Evolutionary conservation across 2,888 invertebrate species (phyloP), one percentile per base, ranked within the genome.

Genomic region (Lasioglossum vierecki): DNA sequence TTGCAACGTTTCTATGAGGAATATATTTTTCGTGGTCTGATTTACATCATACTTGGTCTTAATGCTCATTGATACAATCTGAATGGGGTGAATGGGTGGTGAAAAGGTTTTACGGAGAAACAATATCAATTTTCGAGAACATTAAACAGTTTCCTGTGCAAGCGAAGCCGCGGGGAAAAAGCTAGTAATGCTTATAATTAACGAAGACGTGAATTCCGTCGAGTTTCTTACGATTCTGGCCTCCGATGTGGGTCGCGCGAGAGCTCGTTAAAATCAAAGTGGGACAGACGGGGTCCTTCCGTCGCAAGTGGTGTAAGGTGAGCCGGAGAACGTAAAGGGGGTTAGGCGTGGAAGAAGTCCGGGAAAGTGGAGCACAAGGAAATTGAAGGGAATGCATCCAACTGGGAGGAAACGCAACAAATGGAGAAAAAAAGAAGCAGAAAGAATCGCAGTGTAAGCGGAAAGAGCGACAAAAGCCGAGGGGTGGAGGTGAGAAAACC

Each of bases 321-420:
- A 44, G 53, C 35, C 26, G 0, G 53, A 6, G 41, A 72, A 30
- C 22, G 70, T 74, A 49, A 87, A 81, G 72, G 22, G 49, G 72
- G 79, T 66, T 79, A 76, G 78, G 22, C 22, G 63, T 70, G 72
- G 78, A 70, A 35, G 76, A 75, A 80, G 76, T 26, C 35, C 68
- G 53, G 66, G 76, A 79, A 87, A 83, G 74, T 87, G 53, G 85
- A 85, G 74, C 84, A 83, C 26, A 66, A 79, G 79, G 46, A 84
- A 83, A 84, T 71, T 74, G 71, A 35, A 26, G 75, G 60, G 83
- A 84, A 79, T 60, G 75, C 73, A 53, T 49, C 60, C 41, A 63
- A 22, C 46, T 46, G 60, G 71, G 72, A 68, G 49, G 35, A 46
- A 74, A 66, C 15, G 53, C 26, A 44, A 15, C 41, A 66, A 46